Conservation (phyloP, 2,797 vertebrate species). For the Squalus acanthias region DNA sequence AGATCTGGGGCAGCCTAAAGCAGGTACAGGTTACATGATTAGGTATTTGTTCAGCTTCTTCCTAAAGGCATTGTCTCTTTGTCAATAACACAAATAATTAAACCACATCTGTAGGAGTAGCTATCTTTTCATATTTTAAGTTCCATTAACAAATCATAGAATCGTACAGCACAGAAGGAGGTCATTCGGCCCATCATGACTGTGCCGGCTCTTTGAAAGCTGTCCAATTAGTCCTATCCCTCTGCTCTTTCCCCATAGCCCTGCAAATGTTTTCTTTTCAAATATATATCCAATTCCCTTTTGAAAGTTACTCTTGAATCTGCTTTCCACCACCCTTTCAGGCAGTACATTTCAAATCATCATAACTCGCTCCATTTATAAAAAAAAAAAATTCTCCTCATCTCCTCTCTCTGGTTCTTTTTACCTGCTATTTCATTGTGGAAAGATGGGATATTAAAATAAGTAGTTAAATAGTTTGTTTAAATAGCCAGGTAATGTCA, state of each 20-base stretch:
- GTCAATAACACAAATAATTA: neutral
- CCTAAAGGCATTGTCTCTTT: neutral
- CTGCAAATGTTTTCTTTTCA: neutral
- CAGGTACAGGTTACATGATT: slow-evolving; percentile 62
- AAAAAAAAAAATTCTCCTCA: neutral
- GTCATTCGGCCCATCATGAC: neutral
- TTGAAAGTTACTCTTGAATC: neutral
- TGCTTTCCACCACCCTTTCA: neutral
- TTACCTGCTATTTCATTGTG: neutral
- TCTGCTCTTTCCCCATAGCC: neutral
- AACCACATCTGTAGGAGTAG: neutral
- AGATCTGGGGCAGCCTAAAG: slow-evolving; percentile 66
- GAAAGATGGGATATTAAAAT: neutral
- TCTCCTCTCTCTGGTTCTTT: neutral
- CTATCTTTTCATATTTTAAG: neutral
- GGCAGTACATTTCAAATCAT: neutral
- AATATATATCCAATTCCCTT: neutral
- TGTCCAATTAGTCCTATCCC: neutral
- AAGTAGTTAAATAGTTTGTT: neutral
- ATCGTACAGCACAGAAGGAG: neutral
- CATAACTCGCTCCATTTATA: neutral
- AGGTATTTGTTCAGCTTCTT: neutral
- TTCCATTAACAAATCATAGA: neutral
- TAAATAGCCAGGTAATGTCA: neutral
- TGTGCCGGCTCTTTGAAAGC: neutral